Evolutionary conservation across 1,140 invertebrate genomes (phyloP), one percentile per base, ranked within the genome.

Genomic region (Lutraria rhynchaena): DNA sequence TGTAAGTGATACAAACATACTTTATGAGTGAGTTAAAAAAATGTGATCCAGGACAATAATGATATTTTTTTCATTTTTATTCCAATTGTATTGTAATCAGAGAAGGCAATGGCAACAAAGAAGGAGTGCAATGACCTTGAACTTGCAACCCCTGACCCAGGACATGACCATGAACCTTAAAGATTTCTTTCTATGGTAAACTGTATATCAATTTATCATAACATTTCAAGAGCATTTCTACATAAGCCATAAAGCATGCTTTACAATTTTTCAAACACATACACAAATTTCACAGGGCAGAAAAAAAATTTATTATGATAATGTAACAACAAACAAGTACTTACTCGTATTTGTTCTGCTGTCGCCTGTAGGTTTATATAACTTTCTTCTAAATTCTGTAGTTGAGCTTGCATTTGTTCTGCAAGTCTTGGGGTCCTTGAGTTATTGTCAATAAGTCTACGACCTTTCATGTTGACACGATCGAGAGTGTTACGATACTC

Each of bases 301-400:
- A 41, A n/a, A 41, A 41, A 41, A 41, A 5, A 41, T 7, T 41
- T 41, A 41, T 41, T 41, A 41, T 7, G 5, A 15, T 37, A 22
- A 27, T 15, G 57, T 60, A 75, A 55, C 73, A 44, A 17, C 73
- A 75, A 61, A 58, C 73, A 33, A 29, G 31, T 49, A 85, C 90
- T 90, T 85, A 93, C 92, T 88, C 96, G 96, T 83, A 99, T 99
- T 92, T 98, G 97, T 29, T 96, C 90, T n/a, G 97, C 98, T 19
- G 97, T 98, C 49, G 96, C 95, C 27, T 98, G 91, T 17, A 99
- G 92, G 0, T 97, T 97, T 88, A 97, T 95, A 89, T 99, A 98
- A 88, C 97, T 98, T 24, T 98, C 97, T 89, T 97, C 96, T 3
- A 99, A 96, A 90, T 99, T 98, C 86, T 95, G 95, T 22, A 98